phyloP scores from a whole-genome alignment of 1,140 invertebrate species.

The Argopecten irradians region DNA sequence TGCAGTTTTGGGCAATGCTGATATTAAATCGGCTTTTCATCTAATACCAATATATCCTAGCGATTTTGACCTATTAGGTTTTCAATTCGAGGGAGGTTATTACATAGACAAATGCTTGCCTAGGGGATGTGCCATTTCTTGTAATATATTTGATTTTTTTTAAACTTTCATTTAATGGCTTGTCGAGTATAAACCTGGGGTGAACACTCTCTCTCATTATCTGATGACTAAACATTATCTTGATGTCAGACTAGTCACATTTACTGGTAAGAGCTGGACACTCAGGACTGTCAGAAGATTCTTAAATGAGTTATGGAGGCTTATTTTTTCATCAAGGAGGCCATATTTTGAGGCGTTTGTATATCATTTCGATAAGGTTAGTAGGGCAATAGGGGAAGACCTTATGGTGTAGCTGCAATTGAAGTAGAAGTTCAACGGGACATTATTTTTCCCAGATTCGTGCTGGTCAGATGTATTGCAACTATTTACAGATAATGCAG shows the following conservation, averaged over 20 bases:
- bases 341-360: slow-evolving; percentile 46
- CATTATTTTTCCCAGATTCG: not conserved
- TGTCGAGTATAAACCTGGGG: not conserved
- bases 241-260: no score
- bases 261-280: not conserved
- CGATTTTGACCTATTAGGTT: slow-evolving; percentile 29
- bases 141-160: slow-evolving; percentile 31
- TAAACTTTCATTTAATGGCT: slow-evolving; percentile 26
- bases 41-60: not conserved
- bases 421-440: slow-evolving; percentile 42
- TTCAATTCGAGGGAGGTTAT: not conserved
- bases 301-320: slow-evolving; percentile 38
- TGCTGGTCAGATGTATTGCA: slow-evolving; percentile 32
- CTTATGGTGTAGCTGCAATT: slow-evolving; percentile 37
- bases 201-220: slow-evolving; percentile 6
- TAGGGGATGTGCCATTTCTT: not conserved
- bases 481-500: slow-evolving; percentile 42
- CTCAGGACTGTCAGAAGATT: slow-evolving; percentile 13
- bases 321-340: slow-evolving; percentile 28
- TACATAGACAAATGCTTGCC: slow-evolving; percentile 24
- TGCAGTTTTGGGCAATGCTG: not conserved
- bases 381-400: slow-evolving; percentile 26
- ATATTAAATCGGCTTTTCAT: slow-evolving; percentile 37
- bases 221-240: no score
- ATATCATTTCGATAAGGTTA: slow-evolving; percentile 37